Conservation (phyloP, 1,140 invertebrate genomes). For the Dendrolimus punctatus region DNA sequence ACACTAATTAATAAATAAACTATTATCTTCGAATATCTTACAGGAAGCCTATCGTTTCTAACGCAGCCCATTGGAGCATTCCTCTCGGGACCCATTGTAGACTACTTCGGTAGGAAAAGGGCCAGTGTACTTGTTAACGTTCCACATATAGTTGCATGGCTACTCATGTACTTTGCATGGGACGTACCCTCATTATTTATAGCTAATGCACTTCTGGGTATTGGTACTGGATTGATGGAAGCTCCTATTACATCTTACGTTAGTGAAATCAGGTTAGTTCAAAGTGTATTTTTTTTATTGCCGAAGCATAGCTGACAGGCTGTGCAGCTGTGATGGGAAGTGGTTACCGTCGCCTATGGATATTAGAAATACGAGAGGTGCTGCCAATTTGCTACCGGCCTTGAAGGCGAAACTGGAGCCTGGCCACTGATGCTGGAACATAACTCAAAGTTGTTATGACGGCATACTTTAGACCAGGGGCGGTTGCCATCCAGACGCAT, state of each 20-base stretch:
- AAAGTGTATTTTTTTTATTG: no score
- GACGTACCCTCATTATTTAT: constrained; percentile 54
- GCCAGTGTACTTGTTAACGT: constrained; percentile 79
- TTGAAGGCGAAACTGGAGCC: no score
- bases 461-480: no score
- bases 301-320: no score
- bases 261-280: constrained; percentile 67
- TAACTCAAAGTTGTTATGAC: no score
- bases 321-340: no score
- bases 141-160: constrained; percentile 79
- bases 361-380: no score
- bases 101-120: constrained; percentile 76
- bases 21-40: constrained; percentile 14
- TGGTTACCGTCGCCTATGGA: no score
- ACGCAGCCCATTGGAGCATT: constrained; percentile 81
- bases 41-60: constrained; percentile 81
- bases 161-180: constrained; percentile 75
- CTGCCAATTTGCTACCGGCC: no score
- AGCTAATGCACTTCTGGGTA: constrained; percentile 54
- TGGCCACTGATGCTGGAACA: no score
- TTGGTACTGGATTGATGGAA: constrained; percentile 72
- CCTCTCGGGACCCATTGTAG: constrained; percentile 77
- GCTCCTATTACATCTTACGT: constrained; percentile 72
- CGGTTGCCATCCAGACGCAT: no score
- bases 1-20: no score